Percentiles rank a stretch among this genome's conserved stretches.
These are phyloP conservation scores for Geopemphigus sp. DNA, from an alignment of 1,140 invertebrate genomes.

Conservation along the genomic window DNA sequence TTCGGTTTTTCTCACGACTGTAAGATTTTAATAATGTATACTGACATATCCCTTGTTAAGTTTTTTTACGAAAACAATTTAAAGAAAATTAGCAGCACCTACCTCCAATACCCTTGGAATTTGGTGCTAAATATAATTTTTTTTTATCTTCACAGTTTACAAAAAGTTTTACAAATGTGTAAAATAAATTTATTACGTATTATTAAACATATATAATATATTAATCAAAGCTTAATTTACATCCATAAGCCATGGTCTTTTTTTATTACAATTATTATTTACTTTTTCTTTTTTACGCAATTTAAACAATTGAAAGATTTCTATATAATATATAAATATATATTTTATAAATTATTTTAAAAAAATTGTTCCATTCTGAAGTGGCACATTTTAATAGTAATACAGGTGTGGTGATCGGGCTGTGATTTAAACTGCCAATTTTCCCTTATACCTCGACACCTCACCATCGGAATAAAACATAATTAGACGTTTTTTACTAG, in stretches of 20 bases:
- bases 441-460: constrained; percentile 37
- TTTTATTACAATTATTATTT: constrained; percentile 39
- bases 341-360: constrained; percentile 48
- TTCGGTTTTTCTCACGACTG: constrained; percentile 43
- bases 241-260: constrained; percentile 46
- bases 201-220: constrained; percentile 32
- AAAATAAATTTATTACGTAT: constrained; percentile 42
- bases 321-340: constrained; percentile 48
- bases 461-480: constrained; percentile 14
- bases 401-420: constrained; percentile 47
- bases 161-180: constrained; percentile 37
- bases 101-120: constrained; percentile 43
- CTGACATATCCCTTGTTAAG: constrained; percentile 50
- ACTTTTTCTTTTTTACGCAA: constrained; percentile 35
- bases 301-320: constrained; percentile 38
- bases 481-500: constrained; percentile 46
- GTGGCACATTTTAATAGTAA: constrained; percentile 45
- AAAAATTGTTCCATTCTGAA: constrained; percentile 44
- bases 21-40: constrained; percentile 49
- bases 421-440: constrained; percentile 49
- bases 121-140: constrained; percentile 45
- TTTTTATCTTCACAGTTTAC: constrained; percentile 48
- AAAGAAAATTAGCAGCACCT: constrained; percentile 48
- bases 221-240: constrained; percentile 27
- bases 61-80: constrained; percentile 46